A percentile compares a stretch with the other conserved stretches of the same genome.
Conservation (phyloP, 2,113 vertebrate species). For the Prochilodus magdalenae region DNA sequence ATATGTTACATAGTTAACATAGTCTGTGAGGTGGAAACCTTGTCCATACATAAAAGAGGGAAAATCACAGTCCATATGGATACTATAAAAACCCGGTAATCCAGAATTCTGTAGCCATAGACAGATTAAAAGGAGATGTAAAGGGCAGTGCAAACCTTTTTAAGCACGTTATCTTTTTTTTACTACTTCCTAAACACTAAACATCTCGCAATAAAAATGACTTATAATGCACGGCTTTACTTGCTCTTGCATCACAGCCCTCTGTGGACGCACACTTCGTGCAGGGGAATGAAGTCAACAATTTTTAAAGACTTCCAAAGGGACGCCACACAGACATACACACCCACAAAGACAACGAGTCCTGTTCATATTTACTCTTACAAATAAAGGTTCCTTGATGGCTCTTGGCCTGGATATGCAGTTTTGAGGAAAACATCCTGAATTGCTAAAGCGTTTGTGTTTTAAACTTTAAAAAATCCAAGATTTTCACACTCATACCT, state of each 20-base stretch:
- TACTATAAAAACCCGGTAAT: neutral
- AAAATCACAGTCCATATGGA: neutral
- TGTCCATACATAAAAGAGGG: constrained; percentile 13
- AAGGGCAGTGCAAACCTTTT: constrained; percentile 10
- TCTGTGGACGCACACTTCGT: constrained; percentile 34
- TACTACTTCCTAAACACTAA: constrained; percentile 38
- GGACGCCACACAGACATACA: constrained; percentile 4
- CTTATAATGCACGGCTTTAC: constrained; percentile 11
- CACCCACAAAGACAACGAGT: neutral
- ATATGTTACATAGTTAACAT: too few relatives aligned
- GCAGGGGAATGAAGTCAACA: constrained; percentile 27
- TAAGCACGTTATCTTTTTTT: constrained; percentile 26
- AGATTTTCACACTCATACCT: too few relatives aligned
- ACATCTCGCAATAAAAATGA: constrained; percentile 46
- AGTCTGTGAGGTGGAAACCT: neutral
- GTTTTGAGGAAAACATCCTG: neutral
- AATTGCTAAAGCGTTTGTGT: neutral
- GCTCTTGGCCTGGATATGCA: neutral
- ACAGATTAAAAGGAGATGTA: constrained; percentile 27
- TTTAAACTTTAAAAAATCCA: too few relatives aligned
- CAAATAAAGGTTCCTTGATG: neutral
- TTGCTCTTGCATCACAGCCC: constrained; percentile 35
- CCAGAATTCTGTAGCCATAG: neutral
- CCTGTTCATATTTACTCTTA: neutral
- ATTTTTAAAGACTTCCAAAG: constrained; percentile 23